Evolutionary conservation across 2,888 invertebrate species (phyloP), one percentile per base, ranked within the genome.

Genomic region (Meta bourneti): DNA sequence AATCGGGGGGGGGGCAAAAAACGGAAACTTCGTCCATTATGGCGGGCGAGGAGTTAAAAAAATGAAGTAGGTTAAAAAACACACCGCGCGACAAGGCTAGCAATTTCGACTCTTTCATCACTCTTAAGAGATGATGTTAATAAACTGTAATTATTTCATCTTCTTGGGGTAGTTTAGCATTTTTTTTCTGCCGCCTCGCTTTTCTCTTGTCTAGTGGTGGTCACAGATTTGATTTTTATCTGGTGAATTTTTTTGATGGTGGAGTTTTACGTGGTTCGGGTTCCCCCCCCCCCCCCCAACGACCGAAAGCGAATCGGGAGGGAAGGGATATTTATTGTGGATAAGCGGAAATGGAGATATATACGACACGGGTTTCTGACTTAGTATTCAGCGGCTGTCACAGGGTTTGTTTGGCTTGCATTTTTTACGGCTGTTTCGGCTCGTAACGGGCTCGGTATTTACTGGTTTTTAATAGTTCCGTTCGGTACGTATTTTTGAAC

Each of bases 111-210:
- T 90, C 84, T 90, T 84, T 84, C 81, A 70, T 75, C 81, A 80
- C 74, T 70, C 81, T 81, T 75, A 75, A 81, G 77, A 86, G 86
- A 54, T 85, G 86, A 81, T 81, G 80, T 82, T 91, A 87, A 87
- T 91, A 91, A 91, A 83, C 71, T 83, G 78, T 82, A 91, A 87
- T 91, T 91, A 87, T 91, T 91, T 91, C 77, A 91, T 87, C 78
- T 82, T 82, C 75, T 85, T 75, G 34, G 81, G 51, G 79, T 84
- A 90, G 74, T 85, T 75, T 69, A 84, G 20, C 51, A 61, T 61
- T 84, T 78, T 84, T 74, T 89, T 52, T 70, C 19, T 16, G 61
- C 61, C 16, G 34, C 34, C 34, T n/a, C 34, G 16, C 52, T 70
- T 51, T 49, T 70, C 77, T 48, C 79, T 78, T 78, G 75, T 74